Base-by-base conservation (phyloP, 2,113 vertebrate species). In the Oceanites oceanicus region DNA sequence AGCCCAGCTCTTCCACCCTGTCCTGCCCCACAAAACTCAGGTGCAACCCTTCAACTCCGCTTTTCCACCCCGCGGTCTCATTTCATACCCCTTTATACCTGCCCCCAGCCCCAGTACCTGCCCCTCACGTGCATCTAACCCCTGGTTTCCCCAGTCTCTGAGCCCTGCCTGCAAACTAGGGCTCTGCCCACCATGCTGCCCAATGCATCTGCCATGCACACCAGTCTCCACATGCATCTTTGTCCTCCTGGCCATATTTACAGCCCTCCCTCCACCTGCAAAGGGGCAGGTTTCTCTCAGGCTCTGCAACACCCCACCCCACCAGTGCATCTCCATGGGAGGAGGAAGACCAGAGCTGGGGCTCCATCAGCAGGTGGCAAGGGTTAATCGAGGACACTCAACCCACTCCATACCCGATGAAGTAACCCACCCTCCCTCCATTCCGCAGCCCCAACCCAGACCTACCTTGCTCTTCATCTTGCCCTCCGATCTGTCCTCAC, bases 401-500 rank as follows among this genome's bases (percentile, higher is more conserved):
- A 11, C 13, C 25, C 32, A 5, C 34, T 56, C 15, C 50, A 50
- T 10, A 21, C 58, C 44, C 4, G 0, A 1, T 15, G 30, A 68
- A 59, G 8, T 44, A 66, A 71, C 19, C 38, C 25, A 38, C 13
- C 12, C 59, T 59, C 52, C 20, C 32, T 76, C 40, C 62, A 63
- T 22, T n/a, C 65, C 6, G 1, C 15, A 79, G 50, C 52, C 47
- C 45, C 58, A 49, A 1, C 11, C 36, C 55, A 59, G 45, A 93
- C 95, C 49, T 86, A 97, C 94, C 93, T 97, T 47, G 23, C 11
- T 95, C 91, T 94, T 94, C 23, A 0, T 72, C 70, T 75, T 50
- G 42, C 17, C 61, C 42, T 90, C 40, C 0, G 0, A 15, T 30
- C 27, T 52, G 30, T 88, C 79, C 34, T 97, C 92, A 97, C 63